phyloP scores from a whole-genome alignment of 2,113 vertebrate genomes.

The Corythaeola cristata region DNA sequence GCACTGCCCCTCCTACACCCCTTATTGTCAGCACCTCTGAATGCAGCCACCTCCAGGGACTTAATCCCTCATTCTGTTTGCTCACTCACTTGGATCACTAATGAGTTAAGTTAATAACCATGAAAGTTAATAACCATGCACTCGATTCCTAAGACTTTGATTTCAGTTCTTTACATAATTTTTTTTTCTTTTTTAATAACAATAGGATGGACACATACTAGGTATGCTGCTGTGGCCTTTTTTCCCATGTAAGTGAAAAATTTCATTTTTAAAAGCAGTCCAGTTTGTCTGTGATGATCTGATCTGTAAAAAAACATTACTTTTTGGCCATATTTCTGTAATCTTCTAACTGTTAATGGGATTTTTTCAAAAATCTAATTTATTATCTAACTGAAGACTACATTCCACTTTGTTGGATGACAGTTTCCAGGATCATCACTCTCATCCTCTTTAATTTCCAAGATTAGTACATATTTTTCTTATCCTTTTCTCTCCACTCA shows the following conservation, averaged over 20 bases:
- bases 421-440: background rate
- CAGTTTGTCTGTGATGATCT: background rate
- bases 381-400: background rate
- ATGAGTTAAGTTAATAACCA: background rate
- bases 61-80: background rate
- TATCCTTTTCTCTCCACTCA: background rate
- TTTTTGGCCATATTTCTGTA: background rate
- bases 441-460: background rate
- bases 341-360: background rate
- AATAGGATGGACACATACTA: background rate
- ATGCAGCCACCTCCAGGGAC: background rate
- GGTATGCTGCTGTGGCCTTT: background rate
- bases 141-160: background rate
- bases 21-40: background rate
- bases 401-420: background rate
- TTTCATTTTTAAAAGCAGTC: background rate
- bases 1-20: background rate
- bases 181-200: background rate
- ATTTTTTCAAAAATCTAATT: background rate
- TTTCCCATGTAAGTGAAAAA: background rate
- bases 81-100: background rate
- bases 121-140: background rate
- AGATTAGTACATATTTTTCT: background rate
- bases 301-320: background rate
- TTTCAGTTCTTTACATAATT: background rate